phyloP scores from a whole-genome alignment of 2,113 vertebrate genomes.

The Diphyllodes magnificus region DNA sequence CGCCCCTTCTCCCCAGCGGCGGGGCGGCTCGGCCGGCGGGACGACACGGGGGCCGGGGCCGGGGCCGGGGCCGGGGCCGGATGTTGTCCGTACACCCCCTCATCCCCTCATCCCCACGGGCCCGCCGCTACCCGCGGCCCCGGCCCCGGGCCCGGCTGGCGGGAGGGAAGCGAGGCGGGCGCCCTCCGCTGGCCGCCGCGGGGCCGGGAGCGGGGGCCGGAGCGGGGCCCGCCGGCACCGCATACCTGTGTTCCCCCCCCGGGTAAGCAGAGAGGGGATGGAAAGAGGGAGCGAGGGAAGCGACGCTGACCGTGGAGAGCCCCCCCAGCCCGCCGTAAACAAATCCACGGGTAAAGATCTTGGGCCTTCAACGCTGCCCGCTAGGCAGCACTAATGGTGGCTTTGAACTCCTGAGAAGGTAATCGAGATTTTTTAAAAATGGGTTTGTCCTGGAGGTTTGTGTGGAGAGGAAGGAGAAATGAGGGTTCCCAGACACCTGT shows the following conservation, averaged over 20 bases:
- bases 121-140: neutral
- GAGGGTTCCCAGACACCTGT: neutral
- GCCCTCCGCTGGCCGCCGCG: conserved; percentile 52
- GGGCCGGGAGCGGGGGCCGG: neutral
- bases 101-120: no score
- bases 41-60: rapidly evolving
- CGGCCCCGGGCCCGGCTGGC: neutral
- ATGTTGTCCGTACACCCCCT: rapidly evolving
- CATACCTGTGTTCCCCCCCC: neutral
- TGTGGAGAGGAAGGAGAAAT: neutral
- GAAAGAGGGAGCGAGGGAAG: no score
- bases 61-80: no score
- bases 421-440: rapidly evolving
- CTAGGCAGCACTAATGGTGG: neutral
- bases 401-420: neutral
- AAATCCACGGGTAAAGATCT: neutral
- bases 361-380: neutral
- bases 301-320: rapidly evolving
- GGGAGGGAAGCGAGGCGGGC: neutral
- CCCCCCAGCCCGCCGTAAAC: neutral
- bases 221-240: neutral
- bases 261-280: neutral
- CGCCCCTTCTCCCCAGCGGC: no score
- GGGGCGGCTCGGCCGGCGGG: no score
- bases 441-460: neutral